Evolutionary conservation across 2,797 vertebrate genomes (phyloP), one percentile per base, ranked within the genome.

Genomic region (Falco cherrug): DNA sequence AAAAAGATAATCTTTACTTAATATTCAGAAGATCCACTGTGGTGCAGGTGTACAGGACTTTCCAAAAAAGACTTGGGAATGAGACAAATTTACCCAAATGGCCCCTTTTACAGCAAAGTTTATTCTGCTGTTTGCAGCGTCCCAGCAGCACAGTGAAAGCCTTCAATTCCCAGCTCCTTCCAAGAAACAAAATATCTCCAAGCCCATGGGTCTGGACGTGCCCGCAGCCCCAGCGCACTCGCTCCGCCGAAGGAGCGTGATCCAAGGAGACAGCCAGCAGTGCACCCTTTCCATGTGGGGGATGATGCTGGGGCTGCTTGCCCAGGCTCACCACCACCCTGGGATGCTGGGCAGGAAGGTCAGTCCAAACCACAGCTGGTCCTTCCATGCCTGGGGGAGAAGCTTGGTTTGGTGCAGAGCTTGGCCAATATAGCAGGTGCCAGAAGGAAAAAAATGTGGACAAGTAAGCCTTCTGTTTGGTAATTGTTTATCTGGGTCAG

Each of bases 201-300:
- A 35, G 67, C 11, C 16, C 2, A 1, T 22, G 3, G 33, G 6
- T 45, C 17, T 37, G 48, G 53, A n/a, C 1, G 1, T n/a, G 64
- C 21, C 24, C 0, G 0, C 35, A 60, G n/a, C 2, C 8, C 73
- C 10, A 0, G 9, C 0, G 14, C 3, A 1, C 17, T 43, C 1
- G 2, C 31, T 18, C 3, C 1, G 4, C 45, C 3, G 9, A 47
- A 15, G 19, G 11, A 35, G n/a, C 0, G 1, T 0, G 11, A 7
- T 11, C 24, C 5, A 2, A 6, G 28, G 8, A n/a, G 11, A 14
- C 12, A 0, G 1, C 33, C 0, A 0, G 19, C 5, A 8, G 15
- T 0, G 1, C 8, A 4, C 13, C 6, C 28, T 54, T 75, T n/a
- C 1, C 0, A 15, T 19, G 2, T 0, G 0, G 64, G 12, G 26